Conservation (phyloP, 2,797 vertebrate genomes). For the Alectoris magna region DNA sequence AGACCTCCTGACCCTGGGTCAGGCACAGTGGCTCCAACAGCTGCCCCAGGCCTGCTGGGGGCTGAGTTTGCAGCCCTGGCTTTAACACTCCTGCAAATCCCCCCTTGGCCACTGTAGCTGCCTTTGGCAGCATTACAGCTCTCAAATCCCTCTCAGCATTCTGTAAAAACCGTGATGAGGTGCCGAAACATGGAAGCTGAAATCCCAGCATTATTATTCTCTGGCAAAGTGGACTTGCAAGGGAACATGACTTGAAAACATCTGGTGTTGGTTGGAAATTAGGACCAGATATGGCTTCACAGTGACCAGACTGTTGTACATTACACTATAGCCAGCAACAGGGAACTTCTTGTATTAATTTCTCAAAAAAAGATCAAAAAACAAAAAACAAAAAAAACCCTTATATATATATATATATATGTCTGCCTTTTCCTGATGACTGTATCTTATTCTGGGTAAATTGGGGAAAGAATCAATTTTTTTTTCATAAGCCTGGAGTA, state of each 20-base stretch:
- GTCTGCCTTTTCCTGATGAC: background rate
- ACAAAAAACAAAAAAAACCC: background rate
- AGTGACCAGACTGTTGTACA: slow-evolving; percentile 44
- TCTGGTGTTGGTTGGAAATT: slow-evolving; percentile 66
- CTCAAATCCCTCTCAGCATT: background rate
- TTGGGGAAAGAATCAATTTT: slow-evolving; percentile 28
- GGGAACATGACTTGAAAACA: slow-evolving; percentile 52
- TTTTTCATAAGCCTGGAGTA: background rate
- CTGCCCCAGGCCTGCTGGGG: background rate
- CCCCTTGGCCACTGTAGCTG: background rate
- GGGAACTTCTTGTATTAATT: slow-evolving; percentile 27
- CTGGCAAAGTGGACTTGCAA: background rate
- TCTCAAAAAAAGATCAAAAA: background rate
- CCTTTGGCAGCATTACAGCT: slow-evolving; percentile 33
- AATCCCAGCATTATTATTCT: background rate
- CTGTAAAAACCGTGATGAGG: slow-evolving; percentile 18
- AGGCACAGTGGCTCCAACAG: background rate
- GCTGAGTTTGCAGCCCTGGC: accelerated
- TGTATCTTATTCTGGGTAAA: background rate
- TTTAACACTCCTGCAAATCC: background rate
- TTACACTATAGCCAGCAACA: slow-evolving; percentile 20
- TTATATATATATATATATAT: too few relatives aligned
- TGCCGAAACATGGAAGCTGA: slow-evolving; percentile 29
- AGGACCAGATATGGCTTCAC: slow-evolving; percentile 64
- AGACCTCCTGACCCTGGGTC: background rate